phyloP scores from a whole-genome alignment of 2,797 vertebrate species.

The Muraenolepis orangiensis region DNA sequence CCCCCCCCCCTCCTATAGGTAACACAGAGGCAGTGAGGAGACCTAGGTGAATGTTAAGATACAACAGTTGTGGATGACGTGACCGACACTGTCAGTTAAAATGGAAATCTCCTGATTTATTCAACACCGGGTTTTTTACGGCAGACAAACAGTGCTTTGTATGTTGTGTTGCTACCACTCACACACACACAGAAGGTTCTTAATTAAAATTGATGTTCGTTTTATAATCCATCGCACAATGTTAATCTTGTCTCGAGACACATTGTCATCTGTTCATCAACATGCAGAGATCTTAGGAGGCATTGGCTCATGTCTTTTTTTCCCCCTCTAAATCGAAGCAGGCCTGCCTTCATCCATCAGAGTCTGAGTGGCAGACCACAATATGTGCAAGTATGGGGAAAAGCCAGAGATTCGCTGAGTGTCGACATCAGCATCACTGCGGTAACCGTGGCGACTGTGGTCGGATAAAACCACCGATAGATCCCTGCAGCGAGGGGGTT shows the following conservation, averaged over 20 bases:
- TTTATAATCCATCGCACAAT: background rate
- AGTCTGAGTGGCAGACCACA: background rate
- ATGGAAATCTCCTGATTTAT: no score
- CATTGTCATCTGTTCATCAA: background rate
- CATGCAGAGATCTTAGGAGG: background rate
- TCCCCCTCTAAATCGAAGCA: background rate
- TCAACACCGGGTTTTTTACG: no score
- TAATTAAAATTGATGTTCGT: background rate
- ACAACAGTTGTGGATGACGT: no score
- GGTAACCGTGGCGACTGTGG: background rate
- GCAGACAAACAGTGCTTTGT: no score
- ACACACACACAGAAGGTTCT: no score
- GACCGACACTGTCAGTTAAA: no score
- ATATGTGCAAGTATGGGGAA: background rate
- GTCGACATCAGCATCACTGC: background rate
- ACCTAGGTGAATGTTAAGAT: no score
- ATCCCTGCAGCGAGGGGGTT: background rate
- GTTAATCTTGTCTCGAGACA: no score
- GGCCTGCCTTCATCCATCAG: background rate
- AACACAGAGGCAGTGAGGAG: no score
- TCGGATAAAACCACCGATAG: background rate
- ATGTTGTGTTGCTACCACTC: no score
- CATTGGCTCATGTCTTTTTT: background rate
- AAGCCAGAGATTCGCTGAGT: background rate
- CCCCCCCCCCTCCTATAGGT: no score